phyloP scores from a whole-genome alignment of 2,113 vertebrate genomes.

The Sarotherodon lohbergeri region DNA sequence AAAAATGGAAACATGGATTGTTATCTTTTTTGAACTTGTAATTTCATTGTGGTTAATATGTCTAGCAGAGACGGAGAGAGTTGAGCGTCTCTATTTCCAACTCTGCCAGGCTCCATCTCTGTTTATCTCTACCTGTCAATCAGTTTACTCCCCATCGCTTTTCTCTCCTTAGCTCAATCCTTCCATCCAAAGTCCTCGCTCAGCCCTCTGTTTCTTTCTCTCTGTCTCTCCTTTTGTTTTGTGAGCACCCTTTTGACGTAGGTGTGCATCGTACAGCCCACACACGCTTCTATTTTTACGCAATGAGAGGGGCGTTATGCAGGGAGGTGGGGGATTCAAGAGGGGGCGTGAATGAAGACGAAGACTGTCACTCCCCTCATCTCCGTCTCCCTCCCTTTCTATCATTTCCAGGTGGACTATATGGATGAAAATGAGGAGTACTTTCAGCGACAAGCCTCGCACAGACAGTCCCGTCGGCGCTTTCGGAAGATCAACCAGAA shows the following conservation, averaged over 20 bases:
- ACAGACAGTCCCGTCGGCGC: conserved; percentile 92
- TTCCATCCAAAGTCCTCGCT: neutral
- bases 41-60: neutral
- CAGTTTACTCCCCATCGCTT: neutral
- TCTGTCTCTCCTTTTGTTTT: conserved; percentile 1
- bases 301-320: conserved; percentile 28
- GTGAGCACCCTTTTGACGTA: conserved; percentile 57
- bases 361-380: conserved; percentile 40
- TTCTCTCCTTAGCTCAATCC: neutral
- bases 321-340: neutral
- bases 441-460: conserved; percentile 96
- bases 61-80: neutral
- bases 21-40: neutral
- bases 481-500: conserved; percentile 99
- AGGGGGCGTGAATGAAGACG: conserved; percentile 22
- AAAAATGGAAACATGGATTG: conserved; percentile 14
- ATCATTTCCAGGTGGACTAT: conserved; percentile 88
- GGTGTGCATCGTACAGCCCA: conserved; percentile 44
- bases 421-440: conserved; percentile 99
- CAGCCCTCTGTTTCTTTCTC: neutral
- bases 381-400: neutral
- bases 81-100: neutral
- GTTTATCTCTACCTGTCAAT: neutral
- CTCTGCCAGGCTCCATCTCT: neutral
- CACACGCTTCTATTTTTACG: conserved; percentile 68